phyloP scores from a whole-genome alignment of 2,888 invertebrate genomes.

The Trisateles emortualis region DNA sequence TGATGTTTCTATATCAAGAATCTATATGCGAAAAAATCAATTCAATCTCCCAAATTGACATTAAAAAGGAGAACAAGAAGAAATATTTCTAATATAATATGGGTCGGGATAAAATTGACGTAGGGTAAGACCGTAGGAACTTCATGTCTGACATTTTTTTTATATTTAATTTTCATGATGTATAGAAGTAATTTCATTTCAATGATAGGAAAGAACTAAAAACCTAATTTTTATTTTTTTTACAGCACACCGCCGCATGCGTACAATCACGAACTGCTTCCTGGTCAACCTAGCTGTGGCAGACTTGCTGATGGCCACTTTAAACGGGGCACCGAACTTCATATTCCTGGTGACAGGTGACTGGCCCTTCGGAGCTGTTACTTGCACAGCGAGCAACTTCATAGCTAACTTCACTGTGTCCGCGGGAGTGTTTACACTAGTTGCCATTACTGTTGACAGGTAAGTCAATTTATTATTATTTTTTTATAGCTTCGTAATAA shows the following conservation, averaged over 20 bases:
- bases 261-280: conserved; percentile 97
- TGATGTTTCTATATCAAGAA: background rate
- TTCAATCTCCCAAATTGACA: no score
- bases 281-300: conserved; percentile 95
- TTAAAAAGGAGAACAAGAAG: no score
- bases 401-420: conserved; percentile 96
- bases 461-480: conserved; percentile 69
- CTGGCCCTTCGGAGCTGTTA: conserved; percentile 95
- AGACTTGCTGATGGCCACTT: conserved; percentile 93
- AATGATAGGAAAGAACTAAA: no score
- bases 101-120: no score
- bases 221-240: no score
- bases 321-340: conserved; percentile 96
- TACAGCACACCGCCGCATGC: conserved; percentile 93
- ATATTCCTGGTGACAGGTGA: conserved; percentile 94
- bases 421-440: conserved; percentile 96
- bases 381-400: conserved; percentile 96
- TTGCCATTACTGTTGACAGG: conserved; percentile 97
- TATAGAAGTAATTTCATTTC: no score
- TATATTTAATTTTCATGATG: no score
- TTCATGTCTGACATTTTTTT: no score
- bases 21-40: background rate
- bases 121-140: no score
- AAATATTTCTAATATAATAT: no score
- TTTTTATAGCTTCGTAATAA: background rate